Evolutionary conservation across 2,888 invertebrate species (phyloP), one percentile per base, ranked within the genome.

Genomic region (Antheraea assamensis): DNA sequence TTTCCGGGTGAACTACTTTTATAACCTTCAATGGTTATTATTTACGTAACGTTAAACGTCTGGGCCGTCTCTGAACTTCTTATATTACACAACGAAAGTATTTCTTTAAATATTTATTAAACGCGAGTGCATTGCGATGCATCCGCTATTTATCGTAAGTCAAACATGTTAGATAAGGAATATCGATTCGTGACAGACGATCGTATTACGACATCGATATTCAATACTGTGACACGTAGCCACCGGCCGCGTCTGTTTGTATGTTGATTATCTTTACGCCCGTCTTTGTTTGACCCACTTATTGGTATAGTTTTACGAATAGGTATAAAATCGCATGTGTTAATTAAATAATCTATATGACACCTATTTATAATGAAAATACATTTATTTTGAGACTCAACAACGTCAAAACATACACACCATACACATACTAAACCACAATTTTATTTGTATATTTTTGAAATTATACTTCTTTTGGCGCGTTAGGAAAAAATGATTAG

Each of bases 141-240:
- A 85, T 86, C 85, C 87, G 81, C 85, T 83, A 83, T 86, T 85
- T 91, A 92, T 93, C 90, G 84, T 87, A 87, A 90, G 84, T 89
- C 88, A 90, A 90, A 89, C 84, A 82, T 82, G 79, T 79, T 80
- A 88, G 90, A 90, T 91, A 92, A 92, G 85, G 83, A 81, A 87
- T 92, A 92, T 91, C 89, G 89, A 90, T 90, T 90, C 84, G 86
- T 89, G 90, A 85, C 87, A 83, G 82, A 77, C 82, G 89, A 91
- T 92, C 90, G 84, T 84, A 88, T 92, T 92, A 89, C 92, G 86
- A 91, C 84, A 90, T 79, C 80, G 84, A 80, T 85, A 90, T 82
- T 82, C 85, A 87, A 91, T 88, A 89, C 88, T 85, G 81, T 85
- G 90, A 89, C 89, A 89, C 88, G 88, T 88, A 90, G 87, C 89